These are phyloP conservation scores for Chiloscyllium plagiosum DNA, from an alignment of 2,113 vertebrate species.

Conservation along the genomic window DNA sequence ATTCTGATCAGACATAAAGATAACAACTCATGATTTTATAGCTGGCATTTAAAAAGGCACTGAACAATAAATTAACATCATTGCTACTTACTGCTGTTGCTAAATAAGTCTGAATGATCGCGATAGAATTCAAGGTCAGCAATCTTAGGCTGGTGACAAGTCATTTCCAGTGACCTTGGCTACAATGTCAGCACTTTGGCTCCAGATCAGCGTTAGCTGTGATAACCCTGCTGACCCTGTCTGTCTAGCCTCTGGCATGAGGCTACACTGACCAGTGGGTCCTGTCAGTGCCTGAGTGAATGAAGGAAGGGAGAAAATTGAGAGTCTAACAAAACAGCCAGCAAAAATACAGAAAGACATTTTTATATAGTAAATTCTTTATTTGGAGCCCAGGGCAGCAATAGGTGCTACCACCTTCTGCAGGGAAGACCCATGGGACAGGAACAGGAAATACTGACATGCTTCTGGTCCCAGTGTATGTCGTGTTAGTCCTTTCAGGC, in stretches of 20 bases:
- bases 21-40: neutral
- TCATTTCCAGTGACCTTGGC: neutral
- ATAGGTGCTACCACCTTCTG: neutral
- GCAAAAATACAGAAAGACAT: neutral
- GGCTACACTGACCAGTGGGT: neutral
- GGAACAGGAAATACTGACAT: conserved; percentile 23
- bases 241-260: neutral
- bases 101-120: too few relatives aligned
- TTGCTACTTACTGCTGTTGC: neutral
- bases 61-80: neutral
- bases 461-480: neutral
- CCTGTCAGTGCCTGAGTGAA: too few relatives aligned
- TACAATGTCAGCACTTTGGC: neutral
- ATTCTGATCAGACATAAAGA: neutral
- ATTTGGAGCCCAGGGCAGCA: neutral
- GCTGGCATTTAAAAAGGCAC: neutral
- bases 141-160: neutral
- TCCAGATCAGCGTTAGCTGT: neutral
- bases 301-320: neutral
- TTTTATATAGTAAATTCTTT: neutral
- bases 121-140: neutral
- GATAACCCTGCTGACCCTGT: neutral
- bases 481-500: neutral
- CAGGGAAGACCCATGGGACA: neutral
- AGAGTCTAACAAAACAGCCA: neutral